Evolutionary conservation across 2,797 vertebrate genomes (phyloP), one percentile per base, ranked within the genome.

Genomic region (Periparus ater): DNA sequence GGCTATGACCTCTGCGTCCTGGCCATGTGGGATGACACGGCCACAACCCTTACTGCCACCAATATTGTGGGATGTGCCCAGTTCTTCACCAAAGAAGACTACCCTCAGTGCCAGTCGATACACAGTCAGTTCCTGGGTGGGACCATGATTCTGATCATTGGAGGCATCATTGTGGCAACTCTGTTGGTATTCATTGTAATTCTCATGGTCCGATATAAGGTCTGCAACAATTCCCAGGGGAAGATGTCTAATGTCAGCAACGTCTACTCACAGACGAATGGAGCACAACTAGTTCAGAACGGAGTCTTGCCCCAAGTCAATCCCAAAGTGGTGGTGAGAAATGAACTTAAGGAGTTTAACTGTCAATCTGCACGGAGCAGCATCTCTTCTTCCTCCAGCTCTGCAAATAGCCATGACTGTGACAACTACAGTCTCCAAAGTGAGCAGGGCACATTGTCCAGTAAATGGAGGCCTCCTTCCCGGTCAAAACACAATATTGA

Each of bases 1-100:
- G 98, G 99, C 97, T 99, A 99, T n/a, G 99, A 99, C 95, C 97
- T 99, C 92, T 99, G 99, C 1, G 99, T 99, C 67, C 96, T 99
- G 97, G 99, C 99, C 94, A 99, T 99, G 97, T 99, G 99, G 98
- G 99, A 99, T 14, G 99, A 99, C 98, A 99, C 98, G 0, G 99
- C 99, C 92, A 99, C 99, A 1, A 99, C 99, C 1, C 99, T 99
- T 91, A 99, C 99, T 2, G 99, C 99, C 96, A 99, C 99, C 97
- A 99, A 99, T 91, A 98, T 99, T 21, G 98, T 99, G 29, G 99
- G 99, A 87, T 99, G 99, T 0, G 98, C 98, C 94, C 98, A 99
- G 97, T 99, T 99, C 97, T 97, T 98, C 97, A 99, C 99, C 95
- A 98, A 98, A 78, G 99, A 99, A 36, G 99, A 99, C 94, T 99